These are phyloP conservation scores for Ectemnius continuus DNA, from an alignment of 2,888 invertebrate species.

Conservation along the genomic window DNA sequence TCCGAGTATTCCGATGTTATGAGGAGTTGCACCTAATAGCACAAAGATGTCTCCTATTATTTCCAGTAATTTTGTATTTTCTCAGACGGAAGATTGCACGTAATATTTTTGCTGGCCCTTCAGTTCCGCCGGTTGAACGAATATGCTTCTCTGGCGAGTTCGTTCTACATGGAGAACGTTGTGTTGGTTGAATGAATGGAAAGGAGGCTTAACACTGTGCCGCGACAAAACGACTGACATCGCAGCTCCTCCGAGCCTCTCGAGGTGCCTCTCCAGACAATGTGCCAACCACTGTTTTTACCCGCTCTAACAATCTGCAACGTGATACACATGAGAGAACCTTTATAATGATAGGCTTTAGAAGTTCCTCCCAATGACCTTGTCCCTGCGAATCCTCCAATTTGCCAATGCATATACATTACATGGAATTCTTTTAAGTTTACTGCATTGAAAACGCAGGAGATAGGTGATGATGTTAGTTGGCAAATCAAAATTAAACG, in stretches of 20 bases:
- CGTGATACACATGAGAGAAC: no score
- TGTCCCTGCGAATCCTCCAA: no score
- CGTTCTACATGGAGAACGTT: background rate
- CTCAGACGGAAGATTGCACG: background rate
- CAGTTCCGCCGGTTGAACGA: background rate
- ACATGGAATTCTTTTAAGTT: no score
- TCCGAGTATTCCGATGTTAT: no score
- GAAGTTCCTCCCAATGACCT: no score
- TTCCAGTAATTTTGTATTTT: background rate
- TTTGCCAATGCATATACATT: no score
- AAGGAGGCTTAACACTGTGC: background rate
- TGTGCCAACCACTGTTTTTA: slow-evolving; percentile 1
- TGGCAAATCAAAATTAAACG: no score
- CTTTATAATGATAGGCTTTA: no score
- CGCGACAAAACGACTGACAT: background rate
- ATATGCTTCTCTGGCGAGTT: background rate
- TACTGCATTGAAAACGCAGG: no score
- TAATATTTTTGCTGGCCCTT: background rate
- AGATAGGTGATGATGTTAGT: no score
- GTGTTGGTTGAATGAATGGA: background rate
- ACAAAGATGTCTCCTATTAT: no score
- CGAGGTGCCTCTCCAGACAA: background rate
- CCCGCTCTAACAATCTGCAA: background rate
- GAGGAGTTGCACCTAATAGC: no score
- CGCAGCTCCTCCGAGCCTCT: background rate